Conservation (phyloP, 2,888 invertebrate species). For the Apamea epomidion region DNA sequence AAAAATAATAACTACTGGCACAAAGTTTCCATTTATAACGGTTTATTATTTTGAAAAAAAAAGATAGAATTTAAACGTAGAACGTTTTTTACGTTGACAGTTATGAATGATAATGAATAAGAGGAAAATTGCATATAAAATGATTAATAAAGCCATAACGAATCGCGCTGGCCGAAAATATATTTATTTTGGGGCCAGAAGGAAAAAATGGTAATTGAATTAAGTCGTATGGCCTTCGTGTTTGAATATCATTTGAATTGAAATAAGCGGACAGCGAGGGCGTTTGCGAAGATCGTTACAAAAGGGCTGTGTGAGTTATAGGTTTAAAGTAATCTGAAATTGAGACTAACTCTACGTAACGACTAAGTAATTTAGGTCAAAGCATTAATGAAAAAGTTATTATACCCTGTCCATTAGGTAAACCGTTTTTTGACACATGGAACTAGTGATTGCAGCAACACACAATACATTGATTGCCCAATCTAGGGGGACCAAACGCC, state of each 20-base stretch:
- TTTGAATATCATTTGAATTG: conserved; percentile 61
- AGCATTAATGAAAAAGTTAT: not conserved
- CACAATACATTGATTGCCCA: too few relatives aligned
- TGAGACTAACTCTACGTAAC: not conserved
- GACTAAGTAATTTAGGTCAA: not conserved
- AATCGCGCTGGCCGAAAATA: conserved; percentile 36
- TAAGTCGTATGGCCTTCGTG: conserved; percentile 51
- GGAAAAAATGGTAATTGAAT: conserved; percentile 60
- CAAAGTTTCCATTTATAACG: not conserved
- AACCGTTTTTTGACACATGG: too few relatives aligned
- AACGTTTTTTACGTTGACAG: conserved; percentile 3
- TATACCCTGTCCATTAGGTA: too few relatives aligned
- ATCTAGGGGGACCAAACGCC: too few relatives aligned
- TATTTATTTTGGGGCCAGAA: conserved; percentile 40
- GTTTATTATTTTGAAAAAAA: not conserved
- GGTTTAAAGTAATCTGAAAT: conserved; percentile 8
- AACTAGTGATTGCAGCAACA: too few relatives aligned
- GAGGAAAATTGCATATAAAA: conserved; percentile 32
- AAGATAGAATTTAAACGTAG: not conserved
- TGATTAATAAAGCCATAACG: conserved; percentile 22
- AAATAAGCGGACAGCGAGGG: conserved; percentile 34
- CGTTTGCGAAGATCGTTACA: conserved; percentile 19
- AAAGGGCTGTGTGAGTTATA: conserved; percentile 43
- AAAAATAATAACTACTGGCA: not conserved
- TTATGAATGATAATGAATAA: conserved; percentile 38